Evolutionary conservation across 2,888 invertebrate species (phyloP).

Genomic region (Unio pictorum): DNA sequence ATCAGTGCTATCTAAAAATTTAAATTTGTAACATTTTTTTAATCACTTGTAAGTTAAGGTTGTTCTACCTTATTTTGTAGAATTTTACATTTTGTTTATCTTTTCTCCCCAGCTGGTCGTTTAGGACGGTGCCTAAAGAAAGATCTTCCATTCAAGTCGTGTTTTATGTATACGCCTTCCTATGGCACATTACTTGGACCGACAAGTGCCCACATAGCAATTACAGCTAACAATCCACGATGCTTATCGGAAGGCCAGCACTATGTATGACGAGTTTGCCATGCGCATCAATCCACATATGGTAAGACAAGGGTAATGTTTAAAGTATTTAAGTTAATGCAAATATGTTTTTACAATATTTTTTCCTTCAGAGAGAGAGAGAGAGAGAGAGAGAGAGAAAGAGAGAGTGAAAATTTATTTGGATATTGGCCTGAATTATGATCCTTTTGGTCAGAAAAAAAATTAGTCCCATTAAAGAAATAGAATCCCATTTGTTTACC

Average conservation of each 20-base stretch:
- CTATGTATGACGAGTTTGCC: constrained; percentile 41
- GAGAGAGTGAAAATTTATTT: too few relatives aligned
- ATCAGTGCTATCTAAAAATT: background rate
- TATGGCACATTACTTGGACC: constrained; percentile 58
- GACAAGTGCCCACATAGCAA: constrained; percentile 61
- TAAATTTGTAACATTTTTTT: background rate
- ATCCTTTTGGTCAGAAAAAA: too few relatives aligned
- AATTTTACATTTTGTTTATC: background rate
- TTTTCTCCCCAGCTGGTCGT: constrained; percentile 52
- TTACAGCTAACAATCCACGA: constrained; percentile 64
- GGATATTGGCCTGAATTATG: too few relatives aligned
- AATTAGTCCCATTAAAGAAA: too few relatives aligned
- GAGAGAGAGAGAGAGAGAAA: too few relatives aligned
- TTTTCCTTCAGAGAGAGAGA: too few relatives aligned
- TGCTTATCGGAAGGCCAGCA: constrained; percentile 53
- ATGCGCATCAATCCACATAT: constrained; percentile 18
- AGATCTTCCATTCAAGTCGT: constrained; percentile 56
- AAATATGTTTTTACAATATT: background rate
- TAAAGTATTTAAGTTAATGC: background rate
- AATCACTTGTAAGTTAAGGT: background rate
- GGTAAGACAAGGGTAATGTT: constrained; percentile 11
- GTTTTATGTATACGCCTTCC: constrained; percentile 61
- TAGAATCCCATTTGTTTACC: background rate
- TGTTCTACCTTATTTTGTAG: background rate
- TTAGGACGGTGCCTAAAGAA: constrained; percentile 65